Evolutionary conservation across 2,113 vertebrate species (phyloP), one percentile per base, ranked within the genome.

Genomic region (Agapornis roseicollis): DNA sequence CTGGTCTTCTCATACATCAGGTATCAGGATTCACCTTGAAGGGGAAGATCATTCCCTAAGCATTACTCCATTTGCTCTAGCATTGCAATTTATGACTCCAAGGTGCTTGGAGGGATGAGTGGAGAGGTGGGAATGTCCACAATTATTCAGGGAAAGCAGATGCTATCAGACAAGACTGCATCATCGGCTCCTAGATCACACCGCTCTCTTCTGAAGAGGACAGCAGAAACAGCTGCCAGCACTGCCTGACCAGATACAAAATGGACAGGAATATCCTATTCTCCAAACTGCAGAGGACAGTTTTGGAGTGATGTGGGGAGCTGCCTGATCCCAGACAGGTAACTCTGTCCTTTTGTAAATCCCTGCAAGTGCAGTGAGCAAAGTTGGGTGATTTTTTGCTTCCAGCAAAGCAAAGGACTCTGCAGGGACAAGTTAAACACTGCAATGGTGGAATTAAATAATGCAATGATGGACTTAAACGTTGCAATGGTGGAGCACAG

Each of bases 1-100:
- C 98, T 97, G 65, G 73, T 91, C 89, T 90, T 88, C 90, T 90
- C 96, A 94, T 68, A 71, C 95, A 7, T 97, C 96, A 96, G 96
- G 96, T 96, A 96, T 97, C 94, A 97, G 86, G 94, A 96, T 97
- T 97, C 96, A 97, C 97, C 97, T 97, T 91, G 93, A 96, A 89
- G 80, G 0, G 86, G 91, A 94, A 93, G 95, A 92, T 81, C 86
- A 92, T 96, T 93, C 96, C 90, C 77, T 55, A 49, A 80, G 85
- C 93, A 96, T 95, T 95, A 96, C 73, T 94, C 90, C 92, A 87
- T 80, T 88, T 42, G 74, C 88, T 87, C 76, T 61, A 71, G 72
- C 80, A 49, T 61, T 52, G 91, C 42, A 13, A 90, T 91, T 96
- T 96, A 96, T 61, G 88, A 49, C 90, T 84, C 49, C 37, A 65